Evolutionary conservation across 2,888 invertebrate species (phyloP).

Genomic region (Agonopterix alstromeriana): DNA sequence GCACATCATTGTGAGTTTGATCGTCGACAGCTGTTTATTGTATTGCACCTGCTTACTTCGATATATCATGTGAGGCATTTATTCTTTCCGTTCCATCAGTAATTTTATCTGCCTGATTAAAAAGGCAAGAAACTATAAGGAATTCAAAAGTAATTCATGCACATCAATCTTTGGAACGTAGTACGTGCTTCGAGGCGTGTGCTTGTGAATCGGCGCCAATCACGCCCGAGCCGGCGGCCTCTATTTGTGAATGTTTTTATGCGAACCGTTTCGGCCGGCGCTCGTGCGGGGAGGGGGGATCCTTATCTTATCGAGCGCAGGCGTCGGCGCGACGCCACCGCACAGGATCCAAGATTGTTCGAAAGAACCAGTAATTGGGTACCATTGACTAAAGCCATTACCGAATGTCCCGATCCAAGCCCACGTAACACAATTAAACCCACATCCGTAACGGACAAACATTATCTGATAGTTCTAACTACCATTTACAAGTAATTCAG

Average conservation of each 20-base stretch:
- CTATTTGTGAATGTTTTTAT: constrained; percentile 55
- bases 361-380: neutral
- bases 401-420: constrained; percentile 11
- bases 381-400: constrained; percentile 1
- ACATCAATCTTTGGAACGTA: constrained; percentile 35
- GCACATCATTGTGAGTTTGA: constrained; percentile 32
- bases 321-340: constrained; percentile 35
- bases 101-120: neutral
- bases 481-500: constrained; percentile 47
- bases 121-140: neutral
- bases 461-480: constrained; percentile 33
- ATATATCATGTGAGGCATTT: constrained; percentile 15
- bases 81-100: constrained; percentile 12
- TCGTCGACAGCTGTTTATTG: constrained; percentile 31
- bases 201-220: constrained; percentile 40
- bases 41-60: constrained; percentile 36
- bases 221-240: constrained; percentile 30
- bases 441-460: constrained; percentile 37
- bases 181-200: constrained; percentile 30
- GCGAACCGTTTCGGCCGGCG: constrained; percentile 17
- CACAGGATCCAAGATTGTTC: constrained; percentile 10
- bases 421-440: constrained; percentile 47
- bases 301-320: constrained; percentile 45
- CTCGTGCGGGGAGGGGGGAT: constrained; percentile 15
- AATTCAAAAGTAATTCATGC: constrained; percentile 28